These are phyloP conservation scores for Scolopax rusticola DNA, from an alignment of 2,797 vertebrate genomes.

Conservation along the genomic window DNA sequence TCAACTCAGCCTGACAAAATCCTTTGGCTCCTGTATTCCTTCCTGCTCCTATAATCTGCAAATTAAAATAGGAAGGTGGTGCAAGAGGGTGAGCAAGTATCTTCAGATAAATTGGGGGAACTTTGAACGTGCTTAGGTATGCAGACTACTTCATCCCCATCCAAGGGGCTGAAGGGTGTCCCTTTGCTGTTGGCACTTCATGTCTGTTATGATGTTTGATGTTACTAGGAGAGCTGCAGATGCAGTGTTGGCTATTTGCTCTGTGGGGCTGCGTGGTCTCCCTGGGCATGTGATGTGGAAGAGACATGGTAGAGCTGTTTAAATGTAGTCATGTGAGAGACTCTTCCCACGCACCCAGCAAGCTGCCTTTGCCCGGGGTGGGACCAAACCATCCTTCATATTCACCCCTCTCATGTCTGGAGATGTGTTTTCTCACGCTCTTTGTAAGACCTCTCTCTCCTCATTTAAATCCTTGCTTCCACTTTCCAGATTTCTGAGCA, in stretches of 20 bases:
- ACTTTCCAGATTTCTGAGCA: neutral
- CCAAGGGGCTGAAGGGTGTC: neutral
- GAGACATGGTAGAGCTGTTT: neutral
- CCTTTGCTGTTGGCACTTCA: neutral
- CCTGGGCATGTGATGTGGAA: neutral
- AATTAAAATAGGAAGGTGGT: neutral
- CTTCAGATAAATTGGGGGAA: neutral
- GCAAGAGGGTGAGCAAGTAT: neutral
- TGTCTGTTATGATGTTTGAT: neutral
- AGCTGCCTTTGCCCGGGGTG: neutral
- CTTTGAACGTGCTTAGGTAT: neutral
- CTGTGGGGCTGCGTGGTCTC: neutral
- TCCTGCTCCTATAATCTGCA: neutral
- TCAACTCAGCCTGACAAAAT: slow-evolving; percentile 23
- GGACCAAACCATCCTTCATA: neutral
- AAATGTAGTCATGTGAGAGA: neutral
- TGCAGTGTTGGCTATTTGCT: neutral
- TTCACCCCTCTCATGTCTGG: neutral
- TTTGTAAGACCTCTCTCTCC: neutral
- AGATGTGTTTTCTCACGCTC: neutral
- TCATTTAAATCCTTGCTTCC: neutral
- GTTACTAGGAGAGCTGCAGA: neutral
- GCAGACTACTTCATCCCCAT: neutral
- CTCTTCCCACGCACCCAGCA: neutral
- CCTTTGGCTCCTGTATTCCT: neutral